A percentile compares a stretch with the other conserved stretches of the same genome.
These are phyloP conservation scores for Lynx canadensis DNA, from an alignment of 2,113 vertebrate genomes.

Conservation along the genomic window DNA sequence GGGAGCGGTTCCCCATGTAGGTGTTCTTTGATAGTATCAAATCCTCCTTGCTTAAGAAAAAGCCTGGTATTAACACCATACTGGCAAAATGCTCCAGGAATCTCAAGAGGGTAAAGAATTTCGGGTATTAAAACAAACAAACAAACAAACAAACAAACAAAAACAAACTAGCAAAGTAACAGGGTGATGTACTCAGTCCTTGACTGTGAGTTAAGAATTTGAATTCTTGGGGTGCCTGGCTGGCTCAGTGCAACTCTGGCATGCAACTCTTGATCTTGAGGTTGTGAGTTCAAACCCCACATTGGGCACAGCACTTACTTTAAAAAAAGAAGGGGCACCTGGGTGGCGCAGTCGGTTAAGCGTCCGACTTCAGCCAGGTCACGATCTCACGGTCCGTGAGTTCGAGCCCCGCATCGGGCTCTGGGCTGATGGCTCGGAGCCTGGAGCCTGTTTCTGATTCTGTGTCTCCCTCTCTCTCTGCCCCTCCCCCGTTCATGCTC, in stretches of 20 bases:
- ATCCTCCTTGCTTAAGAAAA: slow-evolving; percentile 26
- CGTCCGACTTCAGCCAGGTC: too few species aligned
- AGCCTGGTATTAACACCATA: background rate
- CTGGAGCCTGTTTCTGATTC: too few species aligned
- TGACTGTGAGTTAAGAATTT: background rate
- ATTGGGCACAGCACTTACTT: too few species aligned
- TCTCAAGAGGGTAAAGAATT: slow-evolving; percentile 58
- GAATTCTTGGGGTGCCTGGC: background rate
- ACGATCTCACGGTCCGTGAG: too few species aligned
- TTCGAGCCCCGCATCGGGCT: too few species aligned
- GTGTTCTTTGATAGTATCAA: slow-evolving; percentile 31
- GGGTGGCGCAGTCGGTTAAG: too few species aligned
- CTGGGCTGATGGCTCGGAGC: too few species aligned
- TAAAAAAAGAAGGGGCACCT: too few species aligned
- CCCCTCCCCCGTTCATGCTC: too few species aligned
- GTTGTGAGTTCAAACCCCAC: background rate
- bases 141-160: background rate
- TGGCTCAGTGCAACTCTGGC: background rate
- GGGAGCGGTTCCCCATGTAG: background rate
- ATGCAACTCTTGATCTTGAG: background rate
- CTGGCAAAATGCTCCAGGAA: background rate
- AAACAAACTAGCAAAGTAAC: background rate
- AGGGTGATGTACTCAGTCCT: background rate
- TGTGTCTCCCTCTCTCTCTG: too few species aligned
- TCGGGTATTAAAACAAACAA: background rate